phyloP scores from a whole-genome alignment of 1,140 invertebrate genomes.

The Drosophila oshimai region DNA sequence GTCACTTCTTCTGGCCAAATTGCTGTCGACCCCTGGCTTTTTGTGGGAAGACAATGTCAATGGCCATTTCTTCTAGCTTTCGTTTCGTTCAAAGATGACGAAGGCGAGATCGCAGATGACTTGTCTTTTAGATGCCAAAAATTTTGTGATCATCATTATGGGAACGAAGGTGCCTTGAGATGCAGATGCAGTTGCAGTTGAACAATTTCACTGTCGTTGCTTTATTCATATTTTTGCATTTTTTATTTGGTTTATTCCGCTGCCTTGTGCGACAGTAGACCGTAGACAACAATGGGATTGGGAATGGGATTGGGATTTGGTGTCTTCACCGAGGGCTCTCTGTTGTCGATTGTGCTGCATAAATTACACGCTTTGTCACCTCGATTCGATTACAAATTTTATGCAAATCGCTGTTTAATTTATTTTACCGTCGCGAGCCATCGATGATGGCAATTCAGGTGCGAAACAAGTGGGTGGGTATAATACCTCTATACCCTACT shows the following conservation, averaged over 20 bases:
- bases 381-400: conserved; percentile 44
- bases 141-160: conserved; percentile 19
- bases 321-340: conserved; percentile 8
- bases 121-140: conserved; percentile 3
- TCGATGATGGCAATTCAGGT: background rate
- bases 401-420: conserved; percentile 36
- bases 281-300: conserved; percentile 3
- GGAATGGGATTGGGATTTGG: too few species aligned
- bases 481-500: background rate
- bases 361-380: conserved; percentile 49
- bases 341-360: conserved; percentile 11
- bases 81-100: background rate
- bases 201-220: conserved; percentile 30
- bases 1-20: background rate
- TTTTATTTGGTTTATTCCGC: background rate
- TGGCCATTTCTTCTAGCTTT: background rate
- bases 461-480: conserved; percentile 15
- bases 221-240: background rate
- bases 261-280: background rate
- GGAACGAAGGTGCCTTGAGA: conserved; percentile 23
- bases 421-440: conserved; percentile 3
- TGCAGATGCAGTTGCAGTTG: conserved; percentile 25
- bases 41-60: conserved; percentile 5
- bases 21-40: background rate
- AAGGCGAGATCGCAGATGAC: background rate